Evolutionary conservation across 1,140 invertebrate genomes (phyloP), one percentile per base, ranked within the genome.

Genomic region (Aporrectodea caliginosa): DNA sequence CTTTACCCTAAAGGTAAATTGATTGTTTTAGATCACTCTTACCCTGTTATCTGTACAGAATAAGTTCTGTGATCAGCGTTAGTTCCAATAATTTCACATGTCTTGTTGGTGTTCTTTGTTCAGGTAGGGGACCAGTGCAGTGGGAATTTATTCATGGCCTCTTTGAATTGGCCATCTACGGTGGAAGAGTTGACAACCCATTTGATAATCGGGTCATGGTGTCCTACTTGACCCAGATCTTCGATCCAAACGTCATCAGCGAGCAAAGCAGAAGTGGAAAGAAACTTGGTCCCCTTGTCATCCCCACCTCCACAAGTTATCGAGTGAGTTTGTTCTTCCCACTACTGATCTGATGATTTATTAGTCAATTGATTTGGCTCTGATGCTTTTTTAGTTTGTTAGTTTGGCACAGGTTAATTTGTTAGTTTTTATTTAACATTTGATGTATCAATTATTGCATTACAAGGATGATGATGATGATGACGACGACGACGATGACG

Each of bases 101-200:
- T 43, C 2, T 58, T 58, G 35, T 29, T 72, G 29, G 12, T 78
- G 22, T 71, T 30, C 30, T 33, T 29, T 71, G 68, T 14, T 43
- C 81, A 88, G 86, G 81, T 70, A 81, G 84, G 31, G 75, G 75
- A 35, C 80, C 80, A 68, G 78, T 91, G 1, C 89, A 93, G 81
- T 97, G 95, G 94, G 89, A 92, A 73, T 92, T 92, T 80, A 89
- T 97, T 68, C 92, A 92, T 83, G 94, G 95, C 6, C 87, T 98
- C 1, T 91, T 93, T 84, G 92, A 94, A 83, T 91, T 92, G 77
- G 93, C 94, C 0, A 92, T 97, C 78, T 98, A 96, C 85, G 95
- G 95, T 0, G 95, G 95, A 0, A 88, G 94, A 69, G 90, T 98
- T 6, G 94, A 96, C 85, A 94, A 95, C 83, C 85, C 89, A 6